Conservation (phyloP, 2,113 vertebrate species). For the Cynopterus brachyotis region DNA sequence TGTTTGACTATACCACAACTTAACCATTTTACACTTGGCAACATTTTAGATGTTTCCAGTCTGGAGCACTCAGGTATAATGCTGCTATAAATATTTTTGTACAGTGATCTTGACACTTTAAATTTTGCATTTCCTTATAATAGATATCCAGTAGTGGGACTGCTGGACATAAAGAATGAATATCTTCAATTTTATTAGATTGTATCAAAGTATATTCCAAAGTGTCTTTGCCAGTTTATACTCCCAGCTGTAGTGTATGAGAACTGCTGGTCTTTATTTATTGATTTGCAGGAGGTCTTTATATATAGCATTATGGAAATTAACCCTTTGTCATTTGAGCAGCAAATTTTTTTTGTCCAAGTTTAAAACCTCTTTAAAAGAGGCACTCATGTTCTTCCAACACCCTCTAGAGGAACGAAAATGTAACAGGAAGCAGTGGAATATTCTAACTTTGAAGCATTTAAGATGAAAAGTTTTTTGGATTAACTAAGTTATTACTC, state of each 20-base stretch:
- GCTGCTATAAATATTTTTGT: background rate
- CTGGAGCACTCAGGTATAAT: background rate
- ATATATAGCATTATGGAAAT: conserved; percentile 11
- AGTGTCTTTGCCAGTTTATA: background rate
- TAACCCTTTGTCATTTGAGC: background rate
- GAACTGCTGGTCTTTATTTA: background rate
- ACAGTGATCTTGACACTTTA: background rate
- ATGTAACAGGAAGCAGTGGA: background rate
- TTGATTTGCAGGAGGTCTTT: conserved; percentile 9
- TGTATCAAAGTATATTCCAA: conserved; percentile 30
- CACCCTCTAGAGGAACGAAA: conserved; percentile 22
- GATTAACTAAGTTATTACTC: background rate
- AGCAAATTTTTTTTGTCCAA: background rate
- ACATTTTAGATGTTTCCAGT: background rate
- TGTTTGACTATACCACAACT: background rate
- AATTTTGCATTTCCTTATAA: background rate
- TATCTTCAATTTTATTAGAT: conserved; percentile 12
- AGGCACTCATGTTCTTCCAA: background rate
- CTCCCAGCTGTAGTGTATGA: background rate
- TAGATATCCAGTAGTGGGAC: background rate
- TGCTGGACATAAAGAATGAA: background rate
- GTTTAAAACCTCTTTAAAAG: conserved; percentile 22
- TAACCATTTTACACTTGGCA: background rate
- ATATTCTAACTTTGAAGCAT: conserved; percentile 29
- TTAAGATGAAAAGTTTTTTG: conserved; percentile 24